phyloP scores from a whole-genome alignment of 2,888 invertebrate genomes.

The Eristalinus aeneus region DNA sequence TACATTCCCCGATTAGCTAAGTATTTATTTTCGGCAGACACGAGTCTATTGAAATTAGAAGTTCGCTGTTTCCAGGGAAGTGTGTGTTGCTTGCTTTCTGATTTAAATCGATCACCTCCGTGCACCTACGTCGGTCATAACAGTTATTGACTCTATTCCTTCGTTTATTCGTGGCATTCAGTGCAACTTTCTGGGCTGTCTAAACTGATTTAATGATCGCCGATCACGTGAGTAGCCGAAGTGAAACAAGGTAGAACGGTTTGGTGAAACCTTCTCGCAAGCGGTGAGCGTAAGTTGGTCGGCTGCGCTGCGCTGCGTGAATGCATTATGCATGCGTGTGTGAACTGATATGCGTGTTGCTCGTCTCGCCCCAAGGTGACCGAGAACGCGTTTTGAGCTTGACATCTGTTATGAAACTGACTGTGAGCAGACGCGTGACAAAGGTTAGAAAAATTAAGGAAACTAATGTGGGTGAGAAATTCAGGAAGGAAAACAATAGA shows the following conservation, averaged over 20 bases:
- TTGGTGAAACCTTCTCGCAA: not conserved
- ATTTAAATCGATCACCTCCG: not conserved
- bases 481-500: too few relatives aligned
- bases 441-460: not conserved
- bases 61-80: not conserved
- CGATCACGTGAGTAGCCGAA: not conserved
- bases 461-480: not conserved
- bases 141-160: not conserved
- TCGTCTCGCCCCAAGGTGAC: not conserved
- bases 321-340: not conserved
- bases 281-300: not conserved
- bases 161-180: not conserved
- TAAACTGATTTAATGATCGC: not conserved
- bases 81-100: not conserved
- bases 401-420: not conserved
- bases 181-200: not conserved
- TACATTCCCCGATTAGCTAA: not conserved
- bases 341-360: not conserved
- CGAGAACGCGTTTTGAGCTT: not conserved
- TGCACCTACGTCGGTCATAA: not conserved
- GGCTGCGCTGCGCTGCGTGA: not conserved
- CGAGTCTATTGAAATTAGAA: not conserved
- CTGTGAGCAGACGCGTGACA: not conserved
- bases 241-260: not conserved
- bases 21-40: not conserved